phyloP scores from a whole-genome alignment of 2,797 vertebrate genomes.

The Austrolebias charrua region DNA sequence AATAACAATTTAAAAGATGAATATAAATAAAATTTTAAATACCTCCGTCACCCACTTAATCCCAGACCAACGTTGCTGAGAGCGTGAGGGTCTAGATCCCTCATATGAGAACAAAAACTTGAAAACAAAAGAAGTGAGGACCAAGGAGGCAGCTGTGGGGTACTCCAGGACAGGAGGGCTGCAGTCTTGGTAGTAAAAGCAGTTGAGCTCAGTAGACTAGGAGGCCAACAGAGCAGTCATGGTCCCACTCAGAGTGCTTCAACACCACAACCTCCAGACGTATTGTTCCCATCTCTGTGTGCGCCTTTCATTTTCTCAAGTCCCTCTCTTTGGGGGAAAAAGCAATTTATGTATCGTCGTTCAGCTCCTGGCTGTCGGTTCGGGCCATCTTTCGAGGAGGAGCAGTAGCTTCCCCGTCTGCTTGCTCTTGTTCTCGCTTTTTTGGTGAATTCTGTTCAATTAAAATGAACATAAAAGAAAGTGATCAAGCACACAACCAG shows the following conservation, averaged over 20 bases:
- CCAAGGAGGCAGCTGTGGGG: constrained; percentile 52
- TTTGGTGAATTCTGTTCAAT: constrained; percentile 83
- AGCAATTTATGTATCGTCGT: constrained; percentile 82
- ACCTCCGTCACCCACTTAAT: constrained; percentile 9
- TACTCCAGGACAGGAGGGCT: constrained; percentile 20
- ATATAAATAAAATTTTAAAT: constrained; percentile 3
- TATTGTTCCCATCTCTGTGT: constrained; percentile 19
- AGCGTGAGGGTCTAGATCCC: background rate
- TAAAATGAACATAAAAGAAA: background rate
- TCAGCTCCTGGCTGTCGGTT: constrained; percentile 87
- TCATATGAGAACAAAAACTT: too few relatives aligned
- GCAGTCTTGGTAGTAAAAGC: constrained; percentile 3
- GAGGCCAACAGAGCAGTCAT: background rate
- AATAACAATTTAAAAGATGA: constrained; percentile 7
- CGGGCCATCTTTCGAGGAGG: constrained; percentile 88
- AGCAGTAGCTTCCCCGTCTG: constrained; percentile 84
- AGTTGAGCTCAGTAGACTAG: constrained; percentile 18
- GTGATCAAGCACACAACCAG: background rate
- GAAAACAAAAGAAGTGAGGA: background rate
- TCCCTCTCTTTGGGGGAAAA: constrained; percentile 38
- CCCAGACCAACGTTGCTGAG: constrained; percentile 8
- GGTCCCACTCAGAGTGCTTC: constrained; percentile 32
- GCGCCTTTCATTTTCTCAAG: constrained; percentile 14
- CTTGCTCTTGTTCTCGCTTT: constrained; percentile 88
- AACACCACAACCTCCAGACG: constrained; percentile 31